Percentiles rank a stretch among this genome's conserved stretches.
phyloP scores from a whole-genome alignment of 2,797 vertebrate species.

The Pseudochromis fuscus region DNA sequence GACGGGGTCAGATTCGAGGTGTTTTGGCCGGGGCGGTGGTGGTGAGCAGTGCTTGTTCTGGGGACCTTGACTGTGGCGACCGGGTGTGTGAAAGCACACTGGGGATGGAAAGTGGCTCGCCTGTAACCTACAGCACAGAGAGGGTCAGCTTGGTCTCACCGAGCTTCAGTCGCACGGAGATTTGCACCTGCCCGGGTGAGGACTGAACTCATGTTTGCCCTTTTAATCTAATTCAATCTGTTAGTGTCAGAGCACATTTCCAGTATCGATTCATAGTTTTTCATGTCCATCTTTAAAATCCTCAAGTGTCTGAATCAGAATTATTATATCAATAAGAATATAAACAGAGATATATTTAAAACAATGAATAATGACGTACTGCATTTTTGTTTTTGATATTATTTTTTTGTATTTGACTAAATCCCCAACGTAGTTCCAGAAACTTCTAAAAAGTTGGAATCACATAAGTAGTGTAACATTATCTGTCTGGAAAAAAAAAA shows the following conservation, averaged over 20 bases:
- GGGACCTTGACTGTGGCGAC: constrained; percentile 89
- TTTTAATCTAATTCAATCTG: not conserved
- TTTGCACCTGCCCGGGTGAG: constrained; percentile 83
- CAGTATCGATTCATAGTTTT: not conserved
- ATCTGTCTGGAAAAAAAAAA: not conserved
- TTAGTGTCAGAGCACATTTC: not conserved
- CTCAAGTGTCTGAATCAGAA: not conserved
- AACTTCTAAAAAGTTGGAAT: not conserved
- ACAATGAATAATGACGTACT: too few relatives aligned
- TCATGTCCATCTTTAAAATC: not conserved
- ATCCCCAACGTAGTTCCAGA: not conserved
- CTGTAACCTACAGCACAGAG: constrained; percentile 92
- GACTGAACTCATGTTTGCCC: not conserved
- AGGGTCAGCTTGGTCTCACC: constrained; percentile 92
- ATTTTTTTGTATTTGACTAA: not conserved
- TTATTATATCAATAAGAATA: too few relatives aligned
- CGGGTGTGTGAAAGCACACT: constrained; percentile 90
- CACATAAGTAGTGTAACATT: not conserved
- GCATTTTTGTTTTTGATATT: not conserved
- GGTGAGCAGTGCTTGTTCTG: constrained; percentile 88
- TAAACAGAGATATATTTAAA: too few relatives aligned
- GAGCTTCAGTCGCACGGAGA: constrained; percentile 78
- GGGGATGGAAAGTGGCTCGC: constrained; percentile 84
- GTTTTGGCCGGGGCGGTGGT: constrained; percentile 86
- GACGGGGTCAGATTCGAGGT: constrained; percentile 87